A percentile compares a stretch with the other conserved stretches of the same genome.
Conservation (phyloP, 2,888 invertebrate species). For the Dicyrtoma fusca region DNA sequence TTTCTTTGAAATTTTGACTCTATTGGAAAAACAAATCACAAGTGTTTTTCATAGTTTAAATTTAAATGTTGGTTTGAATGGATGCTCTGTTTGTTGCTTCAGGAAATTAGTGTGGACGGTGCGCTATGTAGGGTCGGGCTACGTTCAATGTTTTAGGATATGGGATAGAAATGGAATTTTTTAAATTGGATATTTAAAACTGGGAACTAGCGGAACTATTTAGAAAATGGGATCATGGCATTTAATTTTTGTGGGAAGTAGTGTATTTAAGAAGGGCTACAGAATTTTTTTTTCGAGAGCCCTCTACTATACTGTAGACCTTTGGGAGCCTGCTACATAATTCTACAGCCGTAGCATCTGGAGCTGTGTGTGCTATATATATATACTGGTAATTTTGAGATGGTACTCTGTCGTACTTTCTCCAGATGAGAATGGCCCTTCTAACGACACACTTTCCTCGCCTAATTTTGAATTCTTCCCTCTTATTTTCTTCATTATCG, state of each 20-base stretch:
- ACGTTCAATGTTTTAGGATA: no score
- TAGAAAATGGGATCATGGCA: conserved; percentile 28
- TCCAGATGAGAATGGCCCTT: conserved; percentile 44
- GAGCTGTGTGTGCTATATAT: no score
- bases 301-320: not conserved
- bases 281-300: not conserved
- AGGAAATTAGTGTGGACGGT: no score
- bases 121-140: no score
- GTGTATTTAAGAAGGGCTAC: conserved; percentile 2
- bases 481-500: conserved; percentile 50
- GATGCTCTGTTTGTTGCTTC: no score
- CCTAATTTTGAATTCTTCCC: conserved; percentile 50
- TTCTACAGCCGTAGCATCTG: no score
- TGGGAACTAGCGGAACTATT: not conserved
- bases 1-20: no score
- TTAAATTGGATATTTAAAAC: not conserved
- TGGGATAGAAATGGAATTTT: not conserved
- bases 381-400: not conserved
- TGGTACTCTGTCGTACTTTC: conserved; percentile 35
- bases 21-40: no score
- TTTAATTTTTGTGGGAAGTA: conserved; percentile 32
- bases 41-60: no score
- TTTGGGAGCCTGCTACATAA: no score
- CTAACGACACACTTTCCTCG: conserved; percentile 42
- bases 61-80: no score